Percentiles rank a stretch among this genome's conserved stretches.
Conservation (phyloP, 2,797 vertebrate genomes). For the Lagodon rhomboides region DNA sequence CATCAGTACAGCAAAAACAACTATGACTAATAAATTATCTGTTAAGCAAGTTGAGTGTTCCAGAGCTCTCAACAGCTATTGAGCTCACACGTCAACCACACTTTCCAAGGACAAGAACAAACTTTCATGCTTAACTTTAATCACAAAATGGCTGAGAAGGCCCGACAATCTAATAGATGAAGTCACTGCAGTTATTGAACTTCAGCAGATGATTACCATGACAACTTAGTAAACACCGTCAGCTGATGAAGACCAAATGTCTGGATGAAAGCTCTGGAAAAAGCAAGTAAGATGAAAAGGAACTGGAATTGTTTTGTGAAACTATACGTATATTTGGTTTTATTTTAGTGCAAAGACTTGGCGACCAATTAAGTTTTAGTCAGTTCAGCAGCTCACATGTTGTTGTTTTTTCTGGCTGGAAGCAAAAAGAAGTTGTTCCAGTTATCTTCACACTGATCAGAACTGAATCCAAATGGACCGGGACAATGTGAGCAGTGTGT, state of each 20-base stretch:
- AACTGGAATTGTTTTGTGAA: neutral
- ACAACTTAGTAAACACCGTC: neutral
- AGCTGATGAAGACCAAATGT: neutral
- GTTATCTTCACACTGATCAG: neutral
- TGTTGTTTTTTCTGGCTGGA: neutral
- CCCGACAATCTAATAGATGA: neutral
- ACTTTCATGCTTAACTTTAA: neutral
- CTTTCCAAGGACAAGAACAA: neutral
- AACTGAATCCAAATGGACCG: slow-evolving; percentile 1
- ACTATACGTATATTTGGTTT: neutral
- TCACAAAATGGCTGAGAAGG: neutral
- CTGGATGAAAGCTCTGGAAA: neutral
- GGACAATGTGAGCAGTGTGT: slow-evolving; percentile 27
- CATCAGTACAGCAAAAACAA: neutral
- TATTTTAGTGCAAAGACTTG: neutral
- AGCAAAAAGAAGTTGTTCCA: neutral
- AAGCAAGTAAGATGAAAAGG: neutral
- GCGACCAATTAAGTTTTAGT: neutral
- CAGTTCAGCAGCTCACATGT: neutral
- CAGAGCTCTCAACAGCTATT: neutral
- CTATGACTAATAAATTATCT: neutral
- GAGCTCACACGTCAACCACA: neutral
- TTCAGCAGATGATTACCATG: neutral
- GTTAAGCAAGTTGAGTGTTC: neutral
- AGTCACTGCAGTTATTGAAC: neutral